These are phyloP conservation scores for Riparia riparia DNA, from an alignment of 2,113 vertebrate genomes.

Conservation along the genomic window DNA sequence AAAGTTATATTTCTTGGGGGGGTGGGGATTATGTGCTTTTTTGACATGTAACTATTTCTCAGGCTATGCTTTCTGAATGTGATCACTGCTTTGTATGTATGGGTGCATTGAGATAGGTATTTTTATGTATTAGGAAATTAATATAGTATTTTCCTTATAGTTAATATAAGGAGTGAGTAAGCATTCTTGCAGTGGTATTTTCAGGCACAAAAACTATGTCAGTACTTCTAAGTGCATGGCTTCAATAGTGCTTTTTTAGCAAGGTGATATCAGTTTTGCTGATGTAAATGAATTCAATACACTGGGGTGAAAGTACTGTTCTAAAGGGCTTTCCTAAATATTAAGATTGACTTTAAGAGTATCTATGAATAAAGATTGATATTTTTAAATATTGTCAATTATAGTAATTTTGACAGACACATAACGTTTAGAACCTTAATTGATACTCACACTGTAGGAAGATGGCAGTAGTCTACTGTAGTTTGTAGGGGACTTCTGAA, in stretches of 20 bases:
- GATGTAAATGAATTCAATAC: neutral
- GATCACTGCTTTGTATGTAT: neutral
- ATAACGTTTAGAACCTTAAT: neutral
- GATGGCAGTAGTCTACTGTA: neutral
- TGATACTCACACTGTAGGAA: neutral
- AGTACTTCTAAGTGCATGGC: neutral
- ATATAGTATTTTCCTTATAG: neutral
- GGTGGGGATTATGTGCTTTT: neutral
- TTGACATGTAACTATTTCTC: neutral
- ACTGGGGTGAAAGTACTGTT: neutral
- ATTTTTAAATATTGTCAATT: neutral
- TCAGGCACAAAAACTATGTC: neutral
- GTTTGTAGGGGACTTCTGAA: neutral
- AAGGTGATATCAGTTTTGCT: neutral
- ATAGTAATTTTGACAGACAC: neutral
- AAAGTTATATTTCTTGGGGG: neutral
- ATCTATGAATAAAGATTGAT: neutral
- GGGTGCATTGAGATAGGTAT: neutral
- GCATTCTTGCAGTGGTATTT: neutral
- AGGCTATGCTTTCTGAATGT: neutral
- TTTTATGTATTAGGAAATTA: neutral
- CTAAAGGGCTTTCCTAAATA: neutral
- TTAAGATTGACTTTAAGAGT: neutral
- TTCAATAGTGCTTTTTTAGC: neutral
- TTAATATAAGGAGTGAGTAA: neutral